Base-by-base conservation (phyloP, 2,797 vertebrate genomes). In the Chanos chanos region DNA sequence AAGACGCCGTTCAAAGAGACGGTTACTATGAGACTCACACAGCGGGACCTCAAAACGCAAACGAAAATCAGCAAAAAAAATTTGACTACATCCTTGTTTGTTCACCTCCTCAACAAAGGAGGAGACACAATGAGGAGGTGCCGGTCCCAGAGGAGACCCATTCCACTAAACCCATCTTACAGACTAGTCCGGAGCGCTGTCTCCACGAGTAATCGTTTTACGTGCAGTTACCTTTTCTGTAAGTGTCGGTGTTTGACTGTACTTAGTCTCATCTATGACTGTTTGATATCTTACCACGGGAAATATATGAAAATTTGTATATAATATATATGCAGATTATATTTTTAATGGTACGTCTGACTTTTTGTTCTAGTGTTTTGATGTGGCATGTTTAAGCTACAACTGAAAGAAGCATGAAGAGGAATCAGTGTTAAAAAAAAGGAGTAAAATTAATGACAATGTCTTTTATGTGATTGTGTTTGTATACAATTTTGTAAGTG, bases 41-140 rank as follows among this genome's bases (percentile, higher is more conserved):
- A 47, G 89, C 92, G 91, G 88, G 1, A 93, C 84, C 4, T 86
- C 94, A 97, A 77, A 96, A 94, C 0, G 94, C 97, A 39, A 94
- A 95, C 0, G 95, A 97, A 84, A 93, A 94, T 43, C 86, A 93
- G 62, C 93, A 95, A 80, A 90, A 93, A 70, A 94, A 97, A 75
- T 95, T 93, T 64, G 95, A 97, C 66, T 93, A 93, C 67, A 92
- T 94, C 0, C 86, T 97, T 1, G 90, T 96, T 1, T 94, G 94
- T 30, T 94, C 95, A 0, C 90, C 91, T 0, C 94, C 91, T 12
- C 90, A 95, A 0, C 93, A 92, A 21, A 88, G 92, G 73, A 93
- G 95, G 82, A 93, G 92, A 0, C 94, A 95, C 72, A 87, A 93
- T 0, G 93, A 97, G 50, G 94, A 97, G 80, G 92, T 93, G 0